Evolutionary conservation across 1,140 invertebrate genomes (phyloP).

Genomic region (Achatina immaculata): DNA sequence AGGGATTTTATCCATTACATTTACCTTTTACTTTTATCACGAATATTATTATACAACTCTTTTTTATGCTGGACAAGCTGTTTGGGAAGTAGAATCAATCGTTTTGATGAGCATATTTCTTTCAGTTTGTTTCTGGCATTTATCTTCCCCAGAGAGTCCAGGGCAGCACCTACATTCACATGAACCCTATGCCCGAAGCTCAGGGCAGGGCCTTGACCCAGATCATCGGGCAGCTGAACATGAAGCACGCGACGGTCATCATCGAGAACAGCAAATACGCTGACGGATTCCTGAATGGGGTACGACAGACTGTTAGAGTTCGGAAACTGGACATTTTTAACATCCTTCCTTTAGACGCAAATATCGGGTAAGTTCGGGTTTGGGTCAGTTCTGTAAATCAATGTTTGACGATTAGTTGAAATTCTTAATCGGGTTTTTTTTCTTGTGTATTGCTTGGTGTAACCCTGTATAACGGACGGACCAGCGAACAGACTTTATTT

Average conservation of each 20-base stretch:
- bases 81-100: not conserved
- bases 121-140: not conserved
- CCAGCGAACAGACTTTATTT: too few species aligned
- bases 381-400: too few species aligned
- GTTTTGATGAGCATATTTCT: not conserved
- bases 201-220: slow-evolving; percentile 42
- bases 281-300: slow-evolving; percentile 43
- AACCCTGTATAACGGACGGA: not conserved
- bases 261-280: slow-evolving; percentile 39
- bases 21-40: too few species aligned
- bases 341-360: not conserved
- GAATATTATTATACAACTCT: not conserved
- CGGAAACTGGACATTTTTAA: slow-evolving; percentile 32
- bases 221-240: slow-evolving; percentile 46
- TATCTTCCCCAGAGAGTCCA: slow-evolving; percentile 21
- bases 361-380: not conserved
- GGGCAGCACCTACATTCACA: not conserved
- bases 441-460: not conserved
- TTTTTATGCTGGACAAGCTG: too few species aligned
- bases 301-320: slow-evolving; percentile 17
- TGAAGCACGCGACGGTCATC: slow-evolving; percentile 42
- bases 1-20: too few species aligned
- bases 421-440: not conserved
- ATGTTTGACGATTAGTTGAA: too few species aligned
- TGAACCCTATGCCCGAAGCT: slow-evolving; percentile 34